Conservation (phyloP, 1,140 invertebrate genomes). For the Apis cerana region DNA sequence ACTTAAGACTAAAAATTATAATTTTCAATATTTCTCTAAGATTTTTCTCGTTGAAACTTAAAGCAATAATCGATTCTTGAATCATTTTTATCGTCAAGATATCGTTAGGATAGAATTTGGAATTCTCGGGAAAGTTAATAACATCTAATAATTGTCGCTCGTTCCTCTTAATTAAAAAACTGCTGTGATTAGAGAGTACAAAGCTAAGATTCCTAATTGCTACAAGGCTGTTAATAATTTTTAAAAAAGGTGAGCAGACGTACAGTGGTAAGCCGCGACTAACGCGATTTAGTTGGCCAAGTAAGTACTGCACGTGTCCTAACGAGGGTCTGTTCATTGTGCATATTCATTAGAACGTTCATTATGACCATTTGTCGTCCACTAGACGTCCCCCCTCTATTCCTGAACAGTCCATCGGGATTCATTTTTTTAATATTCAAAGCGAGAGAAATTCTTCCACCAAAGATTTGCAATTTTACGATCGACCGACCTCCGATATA, state of each 20-base stretch:
- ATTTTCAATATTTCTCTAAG: too few relatives aligned
- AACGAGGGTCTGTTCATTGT: slow-evolving; percentile 61
- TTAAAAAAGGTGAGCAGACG: slow-evolving; percentile 38
- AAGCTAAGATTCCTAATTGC: slow-evolving; percentile 1
- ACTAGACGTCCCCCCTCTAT: background rate
- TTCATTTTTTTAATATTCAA: slow-evolving; percentile 73
- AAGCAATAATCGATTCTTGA: too few relatives aligned
- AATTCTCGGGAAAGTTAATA: too few relatives aligned
- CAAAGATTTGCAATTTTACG: too few relatives aligned
- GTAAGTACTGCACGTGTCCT: slow-evolving; percentile 57
- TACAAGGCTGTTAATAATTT: slow-evolving; percentile 46
- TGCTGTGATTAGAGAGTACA: background rate
- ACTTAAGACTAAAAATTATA: too few relatives aligned
- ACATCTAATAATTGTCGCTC: background rate
- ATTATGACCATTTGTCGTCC: slow-evolving; percentile 70
- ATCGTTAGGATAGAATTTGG: too few relatives aligned
- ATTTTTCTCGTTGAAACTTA: too few relatives aligned
- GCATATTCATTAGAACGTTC: slow-evolving; percentile 68
- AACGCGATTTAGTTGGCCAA: slow-evolving; percentile 45
- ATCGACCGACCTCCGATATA: slow-evolving; percentile 64
- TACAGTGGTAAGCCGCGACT: slow-evolving; percentile 38
- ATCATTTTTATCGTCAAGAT: background rate
- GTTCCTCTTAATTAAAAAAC: slow-evolving; percentile 31
- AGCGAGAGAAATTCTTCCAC: slow-evolving; percentile 26
- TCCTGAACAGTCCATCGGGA: slow-evolving; percentile 52